Base-by-base conservation (phyloP, 2,888 invertebrate species). In the Bimastos eiseni region DNA sequence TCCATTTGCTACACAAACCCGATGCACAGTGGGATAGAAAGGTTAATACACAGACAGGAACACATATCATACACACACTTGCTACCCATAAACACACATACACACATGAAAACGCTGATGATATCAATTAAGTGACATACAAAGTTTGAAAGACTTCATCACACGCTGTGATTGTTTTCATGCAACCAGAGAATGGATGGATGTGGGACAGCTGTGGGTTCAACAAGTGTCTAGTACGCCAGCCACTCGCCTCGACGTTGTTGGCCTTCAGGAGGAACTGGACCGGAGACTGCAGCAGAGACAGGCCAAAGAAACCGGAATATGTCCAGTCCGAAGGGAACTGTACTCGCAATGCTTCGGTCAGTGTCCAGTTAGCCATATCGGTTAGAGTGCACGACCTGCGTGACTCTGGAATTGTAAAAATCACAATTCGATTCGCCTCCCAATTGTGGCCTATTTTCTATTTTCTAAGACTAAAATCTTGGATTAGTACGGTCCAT, bases 271-370 rank as follows among this genome's bases (percentile, higher is more conserved):
- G 95, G 98, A 99, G 95, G 98, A 98, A 96, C 96, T 99, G 89
- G 99, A 99, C 95, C 97, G 97, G 94, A 96, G 97, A 92, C 95
- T 98, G 90, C 97, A 98, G 94, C 97, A 98, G 94, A 96, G 97
- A n/a, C 97, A 98, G 95, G 99, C 99, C 1, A 96, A 98, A 92
- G 98, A 98, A 96, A 98, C 98, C 0, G 99, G 99, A 70, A 98
- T 99, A 93, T 99, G 99, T 95, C 98, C 98, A 0, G 97, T 98
- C 90, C 96, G 99, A 89, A 96, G 98, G 90, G 98, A 98, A 95
- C 96, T 99, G 0, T 99, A 98, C 95, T 97, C 98, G 0, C 98
- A 99, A 95, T 98, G 98, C 95, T 98, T 98, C 95, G 92, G 92
- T 92, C 84, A 19, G 37, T 90, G 15, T 36, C 49, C 19, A 49